Conservation (phyloP, 2,888 invertebrate species). For the Celastrina argiolus region DNA sequence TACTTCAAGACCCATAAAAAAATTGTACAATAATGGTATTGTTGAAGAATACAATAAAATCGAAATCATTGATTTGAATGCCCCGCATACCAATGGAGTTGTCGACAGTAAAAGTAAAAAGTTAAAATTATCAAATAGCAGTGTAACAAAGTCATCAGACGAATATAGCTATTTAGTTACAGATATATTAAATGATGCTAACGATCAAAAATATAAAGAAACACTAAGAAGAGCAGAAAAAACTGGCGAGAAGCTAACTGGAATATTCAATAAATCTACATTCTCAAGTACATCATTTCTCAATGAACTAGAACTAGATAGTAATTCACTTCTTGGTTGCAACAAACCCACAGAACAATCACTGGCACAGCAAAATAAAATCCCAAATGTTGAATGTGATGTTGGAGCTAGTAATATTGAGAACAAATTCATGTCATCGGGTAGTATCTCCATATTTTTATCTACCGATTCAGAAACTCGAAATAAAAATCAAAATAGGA, state of each 20-base stretch:
- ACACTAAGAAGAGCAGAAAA: neutral
- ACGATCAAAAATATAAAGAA: neutral
- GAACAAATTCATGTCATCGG: neutral
- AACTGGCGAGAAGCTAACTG: neutral
- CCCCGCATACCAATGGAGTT: neutral
- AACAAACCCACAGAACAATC: neutral
- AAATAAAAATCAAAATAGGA: neutral
- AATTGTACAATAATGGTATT: neutral
- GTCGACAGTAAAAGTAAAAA: neutral
- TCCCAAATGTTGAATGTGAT: neutral
- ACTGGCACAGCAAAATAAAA: neutral
- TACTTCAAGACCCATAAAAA: neutral
- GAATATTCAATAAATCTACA: neutral
- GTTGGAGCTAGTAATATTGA: neutral
- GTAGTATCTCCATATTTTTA: neutral
- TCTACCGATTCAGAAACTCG: neutral
- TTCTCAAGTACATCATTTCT: neutral
- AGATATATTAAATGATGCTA: neutral
- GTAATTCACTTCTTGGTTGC: neutral
- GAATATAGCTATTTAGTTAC: neutral
- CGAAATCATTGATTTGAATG: neutral
- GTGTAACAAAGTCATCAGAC: neutral
- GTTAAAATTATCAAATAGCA: neutral
- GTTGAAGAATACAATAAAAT: neutral
- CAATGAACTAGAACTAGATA: neutral